Percentiles rank a stretch among this genome's conserved stretches.
These are phyloP conservation scores for Takifugu ocellatus DNA, from an alignment of 2,797 vertebrate species.

Conservation along the genomic window DNA sequence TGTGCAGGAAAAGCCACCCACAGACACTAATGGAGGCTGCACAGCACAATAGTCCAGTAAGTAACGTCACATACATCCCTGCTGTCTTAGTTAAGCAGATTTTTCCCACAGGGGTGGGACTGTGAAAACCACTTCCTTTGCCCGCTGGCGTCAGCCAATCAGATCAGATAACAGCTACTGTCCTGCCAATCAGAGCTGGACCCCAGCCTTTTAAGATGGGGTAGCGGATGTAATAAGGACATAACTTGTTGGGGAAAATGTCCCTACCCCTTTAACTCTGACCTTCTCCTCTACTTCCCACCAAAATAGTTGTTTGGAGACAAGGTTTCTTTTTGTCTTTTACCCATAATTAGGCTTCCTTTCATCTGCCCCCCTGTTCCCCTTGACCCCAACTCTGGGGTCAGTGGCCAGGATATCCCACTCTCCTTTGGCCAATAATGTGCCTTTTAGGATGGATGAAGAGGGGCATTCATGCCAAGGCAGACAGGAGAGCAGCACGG, in stretches of 20 bases:
- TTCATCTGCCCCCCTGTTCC: constrained; percentile 82
- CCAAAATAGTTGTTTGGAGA: constrained; percentile 82
- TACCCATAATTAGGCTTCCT: constrained; percentile 76
- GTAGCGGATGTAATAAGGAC: constrained; percentile 68
- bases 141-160: constrained; percentile 74
- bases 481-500: constrained; percentile 74
- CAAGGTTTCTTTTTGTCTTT: constrained; percentile 82
- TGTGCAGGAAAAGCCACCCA: constrained; percentile 26
- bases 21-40: constrained; percentile 16
- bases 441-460: constrained; percentile 82
- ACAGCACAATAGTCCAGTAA: constrained; percentile 14
- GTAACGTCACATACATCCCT: not conserved
- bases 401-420: constrained; percentile 84
- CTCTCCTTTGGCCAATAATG: constrained; percentile 78
- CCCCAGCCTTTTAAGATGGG: constrained; percentile 49
- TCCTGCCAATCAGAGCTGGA: constrained; percentile 66
- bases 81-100: constrained; percentile 13
- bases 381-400: constrained; percentile 76
- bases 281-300: constrained; percentile 67
- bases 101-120: constrained; percentile 70
- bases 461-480: constrained; percentile 80
- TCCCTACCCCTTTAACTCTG: constrained; percentile 62
- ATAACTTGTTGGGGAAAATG: constrained; percentile 68
- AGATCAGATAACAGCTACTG: constrained; percentile 71
- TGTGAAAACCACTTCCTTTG: constrained; percentile 82